Base-by-base conservation (phyloP, 2,888 invertebrate species). In the Stictocephala bisonia region DNA sequence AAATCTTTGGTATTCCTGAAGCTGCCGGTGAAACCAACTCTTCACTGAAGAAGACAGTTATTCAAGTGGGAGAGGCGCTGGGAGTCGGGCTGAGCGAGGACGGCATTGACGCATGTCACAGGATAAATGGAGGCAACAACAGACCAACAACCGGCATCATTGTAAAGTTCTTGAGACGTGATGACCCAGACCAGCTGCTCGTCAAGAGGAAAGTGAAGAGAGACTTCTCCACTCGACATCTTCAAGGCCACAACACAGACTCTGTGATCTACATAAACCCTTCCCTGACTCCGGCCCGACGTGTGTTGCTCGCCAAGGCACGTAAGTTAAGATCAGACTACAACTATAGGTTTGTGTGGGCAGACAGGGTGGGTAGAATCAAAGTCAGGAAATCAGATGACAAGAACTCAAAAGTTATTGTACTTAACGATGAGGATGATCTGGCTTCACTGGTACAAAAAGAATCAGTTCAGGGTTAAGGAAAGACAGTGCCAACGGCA, bases 91-190 rank as follows among this genome's bases (percentile, higher is more conserved):
- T 60, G 2, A 60, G n/a, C 2, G 60, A 60, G 11, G 40, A 40
- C 2, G 60, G 60, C 22, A 60, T 66, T n/a, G 66, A 66, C 40
- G 48, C 29, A 6, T 66, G 66, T 7, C 66, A 66, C 18, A 35
- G 66, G 22, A 26, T 66, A 3, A 40, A 66, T 26, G 66, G 66
- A 35, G 66, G 66, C 15, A 66, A 66, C 27, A 44, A 66, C 48
- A 20, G 66, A 1, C 44, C 48, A 13, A 66, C 66, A 44, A 13
- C 41, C 2, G 48, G 66, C 13, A 66, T 66, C 18, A 66, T 66
- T 18, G 66, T 41, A 2, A 66, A 66, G 40, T 66, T 44, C 18
- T 15, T 66, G 44, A 13, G 29, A 26, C 66, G 66, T 44, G 41
- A 66, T 4, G 48, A 66, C 29, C 20, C 41, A 1, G 66, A 66